A percentile compares a stretch with the other conserved stretches of the same genome.
Evolutionary conservation across 2,113 vertebrate genomes (phyloP).

Genomic region (Cyprinodon brontotheroides): DNA sequence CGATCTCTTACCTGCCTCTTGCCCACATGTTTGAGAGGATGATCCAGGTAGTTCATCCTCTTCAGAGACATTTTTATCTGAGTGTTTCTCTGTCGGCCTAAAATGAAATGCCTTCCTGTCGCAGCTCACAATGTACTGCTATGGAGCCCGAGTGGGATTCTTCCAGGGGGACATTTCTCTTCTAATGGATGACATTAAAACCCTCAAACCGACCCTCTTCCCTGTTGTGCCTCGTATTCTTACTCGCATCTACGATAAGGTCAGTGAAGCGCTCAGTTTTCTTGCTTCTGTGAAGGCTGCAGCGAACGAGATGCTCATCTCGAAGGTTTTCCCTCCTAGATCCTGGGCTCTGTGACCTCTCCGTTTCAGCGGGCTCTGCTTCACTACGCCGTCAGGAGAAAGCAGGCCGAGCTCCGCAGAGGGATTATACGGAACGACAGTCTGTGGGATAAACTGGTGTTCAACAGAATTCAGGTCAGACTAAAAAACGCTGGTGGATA

Average conservation of each 20-base stretch:
- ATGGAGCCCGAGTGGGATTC: constrained; percentile 81
- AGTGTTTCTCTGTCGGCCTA: neutral
- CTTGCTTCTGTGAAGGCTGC: neutral
- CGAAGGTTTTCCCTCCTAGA: too few relatives aligned
- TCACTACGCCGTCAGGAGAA: constrained; percentile 76
- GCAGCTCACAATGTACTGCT: constrained; percentile 81
- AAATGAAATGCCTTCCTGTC: constrained; percentile 9
- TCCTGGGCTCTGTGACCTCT: too few relatives aligned
- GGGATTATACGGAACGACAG: constrained; percentile 81
- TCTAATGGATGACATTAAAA: constrained; percentile 84
- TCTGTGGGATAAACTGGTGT: constrained; percentile 81
- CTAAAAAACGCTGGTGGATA: neutral
- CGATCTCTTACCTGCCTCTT: constrained; percentile 84
- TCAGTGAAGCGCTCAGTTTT: constrained; percentile 28
- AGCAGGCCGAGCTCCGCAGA: constrained; percentile 81
- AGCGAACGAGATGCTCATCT: too few relatives aligned
- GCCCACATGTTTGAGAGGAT: constrained; percentile 85
- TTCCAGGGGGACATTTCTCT: constrained; percentile 82
- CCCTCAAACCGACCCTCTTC: constrained; percentile 82
- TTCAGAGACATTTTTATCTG: neutral
- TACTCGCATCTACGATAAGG: constrained; percentile 84
- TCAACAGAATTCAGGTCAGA: constrained; percentile 81
- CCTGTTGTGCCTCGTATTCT: constrained; percentile 83
- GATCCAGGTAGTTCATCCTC: constrained; percentile 75
- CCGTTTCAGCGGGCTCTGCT: constrained; percentile 74